These are phyloP conservation scores for Elmis aenea DNA, from an alignment of 2,888 invertebrate species.

Conservation along the genomic window DNA sequence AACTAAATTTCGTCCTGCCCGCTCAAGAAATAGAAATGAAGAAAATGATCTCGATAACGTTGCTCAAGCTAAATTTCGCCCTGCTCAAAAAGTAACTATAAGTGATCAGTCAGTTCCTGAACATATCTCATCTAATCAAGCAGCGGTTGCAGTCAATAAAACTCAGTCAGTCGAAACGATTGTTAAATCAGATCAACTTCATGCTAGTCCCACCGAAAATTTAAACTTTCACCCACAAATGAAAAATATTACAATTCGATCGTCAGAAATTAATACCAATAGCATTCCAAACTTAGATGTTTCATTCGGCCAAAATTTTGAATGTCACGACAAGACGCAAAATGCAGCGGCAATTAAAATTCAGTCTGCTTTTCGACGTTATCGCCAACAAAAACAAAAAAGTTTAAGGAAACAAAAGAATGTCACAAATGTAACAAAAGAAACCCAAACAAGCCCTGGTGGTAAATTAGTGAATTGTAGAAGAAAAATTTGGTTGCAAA, in stretches of 20 bases:
- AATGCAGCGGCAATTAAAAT: constrained; percentile 29
- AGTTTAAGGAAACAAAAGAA: constrained; percentile 13
- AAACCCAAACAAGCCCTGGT: constrained; percentile 18
- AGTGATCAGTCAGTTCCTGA: background rate
- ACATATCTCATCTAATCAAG: no score
- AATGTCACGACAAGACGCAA: constrained; percentile 1
- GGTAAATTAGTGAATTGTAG: no score
- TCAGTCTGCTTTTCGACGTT: constrained; percentile 30
- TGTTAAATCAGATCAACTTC: no score
- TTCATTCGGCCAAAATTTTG: background rate
- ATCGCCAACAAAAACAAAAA: constrained; percentile 23
- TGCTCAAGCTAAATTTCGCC: no score
- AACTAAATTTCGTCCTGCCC: no score
- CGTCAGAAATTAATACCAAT: constrained; percentile 33
- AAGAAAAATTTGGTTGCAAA: constrained; percentile 43
- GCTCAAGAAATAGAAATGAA: constrained; percentile 11
- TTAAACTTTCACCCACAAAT: no score
- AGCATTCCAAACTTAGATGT: constrained; percentile 17
- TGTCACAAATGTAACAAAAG: constrained; percentile 8
- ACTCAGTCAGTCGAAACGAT: no score
- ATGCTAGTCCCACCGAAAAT: no score
- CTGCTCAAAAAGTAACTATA: no score
- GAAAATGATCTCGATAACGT: constrained; percentile 14
- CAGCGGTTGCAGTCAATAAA: no score
- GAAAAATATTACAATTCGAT: constrained; percentile 29